Conservation (phyloP, 1,140 invertebrate species). For the Holcopasites calliopsidis region DNA sequence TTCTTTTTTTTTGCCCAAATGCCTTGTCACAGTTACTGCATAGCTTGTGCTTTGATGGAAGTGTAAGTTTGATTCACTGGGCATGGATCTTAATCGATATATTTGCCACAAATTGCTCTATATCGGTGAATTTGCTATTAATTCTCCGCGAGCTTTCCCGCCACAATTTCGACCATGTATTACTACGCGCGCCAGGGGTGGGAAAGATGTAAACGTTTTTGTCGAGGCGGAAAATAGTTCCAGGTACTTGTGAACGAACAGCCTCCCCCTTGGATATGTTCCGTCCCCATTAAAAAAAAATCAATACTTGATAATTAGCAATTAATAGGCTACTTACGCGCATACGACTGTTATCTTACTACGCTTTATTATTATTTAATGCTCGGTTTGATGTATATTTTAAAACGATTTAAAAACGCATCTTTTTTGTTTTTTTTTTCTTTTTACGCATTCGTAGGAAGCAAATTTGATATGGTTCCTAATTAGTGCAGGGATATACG, state of each 20-base stretch:
- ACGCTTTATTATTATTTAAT: background rate
- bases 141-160: conserved; percentile 53
- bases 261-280: conserved; percentile 60
- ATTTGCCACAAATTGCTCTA: background rate
- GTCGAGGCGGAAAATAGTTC: conserved; percentile 64
- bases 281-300: conserved; percentile 76
- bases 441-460: no score
- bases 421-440: no score
- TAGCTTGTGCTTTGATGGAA: background rate
- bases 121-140: background rate
- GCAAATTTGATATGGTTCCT: no score
- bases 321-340: conserved; percentile 68
- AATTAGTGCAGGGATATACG: no score
- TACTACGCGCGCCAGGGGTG: conserved; percentile 44
- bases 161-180: conserved; percentile 36
- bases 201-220: conserved; percentile 52
- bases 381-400: background rate
- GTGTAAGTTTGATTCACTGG: background rate
- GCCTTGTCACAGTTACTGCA: no score
- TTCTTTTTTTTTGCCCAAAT: background rate
- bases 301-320: conserved; percentile 80
- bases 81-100: conserved; percentile 3
- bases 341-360: conserved; percentile 20
- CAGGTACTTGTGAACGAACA: conserved; percentile 62
- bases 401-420: no score